Base-by-base conservation (phyloP, 2,888 invertebrate genomes). In the Lycocerus yunnanus region DNA sequence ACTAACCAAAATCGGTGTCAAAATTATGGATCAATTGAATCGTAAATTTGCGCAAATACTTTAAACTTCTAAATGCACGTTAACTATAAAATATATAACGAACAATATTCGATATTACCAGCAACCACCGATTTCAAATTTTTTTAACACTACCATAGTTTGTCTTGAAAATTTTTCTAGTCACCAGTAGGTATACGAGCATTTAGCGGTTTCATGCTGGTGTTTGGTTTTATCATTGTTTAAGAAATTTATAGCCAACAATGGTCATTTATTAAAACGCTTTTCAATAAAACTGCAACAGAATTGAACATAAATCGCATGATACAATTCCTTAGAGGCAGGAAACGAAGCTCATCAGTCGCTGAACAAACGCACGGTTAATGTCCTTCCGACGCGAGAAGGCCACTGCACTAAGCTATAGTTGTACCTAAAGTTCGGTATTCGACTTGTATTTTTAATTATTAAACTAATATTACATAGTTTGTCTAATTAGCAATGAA, bases 311-410 rank as follows among this genome's bases (percentile, higher is more conserved):
- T 76, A 76, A 76, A 76, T 76, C 71, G 76, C 73, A 73, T 73
- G 73, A 76, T 68, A 61, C 71, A 71, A 76, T 66, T 75, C 66
- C 72, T 75, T 73, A 70, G 60, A 70, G 71, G 68, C 68, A 76
- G 73, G 76, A 76, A 76, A 65, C 68, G 68, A 76, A 73, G 71
- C 76, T 68, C 76, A 76, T 73, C 76, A 76, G 68, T 73, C 71
- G 21, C 68, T 65, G 67, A 68, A 76, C 73, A 73, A 76, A 76
- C 71, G 71, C 69, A 71, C 76, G 76, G 76, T 76, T 76, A 76
- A 73, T 73, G 76, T 76, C 76, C 76, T 76, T 76, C 76, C 76
- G 76, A 76, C 73, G 71, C 73, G 71, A 68, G 76, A 58, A 73
- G 76, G 76, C 76, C 76, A 76, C 71, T 76, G 76, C 73, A 76